Conservation (phyloP, 2,113 vertebrate species). For the Phoenicopterus ruber region DNA sequence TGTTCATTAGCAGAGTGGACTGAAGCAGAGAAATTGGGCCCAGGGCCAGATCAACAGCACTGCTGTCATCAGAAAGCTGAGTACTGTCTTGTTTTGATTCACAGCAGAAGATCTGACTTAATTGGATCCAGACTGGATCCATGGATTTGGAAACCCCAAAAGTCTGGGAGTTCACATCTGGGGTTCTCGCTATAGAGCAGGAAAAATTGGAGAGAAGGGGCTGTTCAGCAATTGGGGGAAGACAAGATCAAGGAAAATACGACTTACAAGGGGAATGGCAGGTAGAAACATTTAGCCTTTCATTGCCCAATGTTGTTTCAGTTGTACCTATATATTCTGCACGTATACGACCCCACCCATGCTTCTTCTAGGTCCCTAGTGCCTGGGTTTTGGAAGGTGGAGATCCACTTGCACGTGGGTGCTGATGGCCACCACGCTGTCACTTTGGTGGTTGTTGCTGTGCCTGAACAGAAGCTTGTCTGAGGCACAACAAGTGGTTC, state of each 20-base stretch:
- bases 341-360: fast-evolving
- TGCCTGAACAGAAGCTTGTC: conserved; percentile 12
- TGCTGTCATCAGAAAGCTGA: neutral
- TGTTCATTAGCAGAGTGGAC: neutral
- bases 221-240: fast-evolving
- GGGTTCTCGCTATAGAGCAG: neutral
- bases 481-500: neutral
- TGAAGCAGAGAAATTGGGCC: neutral
- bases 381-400: neutral
- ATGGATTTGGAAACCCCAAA: neutral
- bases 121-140: neutral
- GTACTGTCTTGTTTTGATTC: neutral
- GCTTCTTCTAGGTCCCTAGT: neutral
- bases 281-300: neutral
- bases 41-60: neutral
- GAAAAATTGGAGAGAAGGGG: neutral
- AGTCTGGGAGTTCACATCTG: neutral
- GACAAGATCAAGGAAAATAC: neutral
- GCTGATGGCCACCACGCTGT: neutral
- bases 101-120: neutral
- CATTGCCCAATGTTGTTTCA: neutral
- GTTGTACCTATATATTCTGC: neutral
- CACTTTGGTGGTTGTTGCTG: neutral
- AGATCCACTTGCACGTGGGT: neutral
- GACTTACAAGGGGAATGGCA: neutral